A percentile compares a stretch with the other conserved stretches of the same genome.
Conservation (phyloP, 1,140 invertebrate genomes). For the Hypothenemus hampei region DNA sequence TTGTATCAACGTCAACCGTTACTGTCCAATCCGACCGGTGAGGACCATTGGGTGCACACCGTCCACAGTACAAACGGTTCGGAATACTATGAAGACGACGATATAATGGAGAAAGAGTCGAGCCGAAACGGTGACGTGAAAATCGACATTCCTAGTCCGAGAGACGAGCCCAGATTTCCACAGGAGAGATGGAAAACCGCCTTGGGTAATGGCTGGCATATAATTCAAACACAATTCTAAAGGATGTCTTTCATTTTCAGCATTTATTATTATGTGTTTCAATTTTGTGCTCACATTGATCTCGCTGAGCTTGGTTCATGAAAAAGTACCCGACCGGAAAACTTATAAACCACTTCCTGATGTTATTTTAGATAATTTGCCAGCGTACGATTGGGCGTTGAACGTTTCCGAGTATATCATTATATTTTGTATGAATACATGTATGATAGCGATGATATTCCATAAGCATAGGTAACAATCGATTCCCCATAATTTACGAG, state of each 20-base stretch:
- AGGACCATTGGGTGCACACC: constrained; percentile 30
- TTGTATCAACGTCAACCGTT: constrained; percentile 44
- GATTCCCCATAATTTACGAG: background rate
- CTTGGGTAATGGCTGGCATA: constrained; percentile 46
- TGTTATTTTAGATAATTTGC: constrained; percentile 71
- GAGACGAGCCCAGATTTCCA: constrained; percentile 61
- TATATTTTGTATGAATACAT: constrained; percentile 68
- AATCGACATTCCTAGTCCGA: constrained; percentile 48
- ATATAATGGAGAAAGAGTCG: constrained; percentile 32
- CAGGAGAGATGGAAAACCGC: constrained; percentile 70
- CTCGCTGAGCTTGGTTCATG: constrained; percentile 78
- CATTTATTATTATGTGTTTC: constrained; percentile 56
- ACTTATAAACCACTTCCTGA: constrained; percentile 72
- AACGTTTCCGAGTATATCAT: constrained; percentile 81
- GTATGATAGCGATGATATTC: constrained; percentile 70
- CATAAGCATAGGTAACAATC: constrained; percentile 72
- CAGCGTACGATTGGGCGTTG: constrained; percentile 70
- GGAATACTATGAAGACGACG: constrained; percentile 41
- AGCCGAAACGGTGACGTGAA: constrained; percentile 44
- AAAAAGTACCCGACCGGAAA: constrained; percentile 71
- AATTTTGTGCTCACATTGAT: constrained; percentile 60
- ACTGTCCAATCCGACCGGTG: constrained; percentile 37
- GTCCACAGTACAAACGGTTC: constrained; percentile 20
- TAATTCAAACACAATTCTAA: background rate
- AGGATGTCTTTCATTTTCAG: constrained; percentile 44